Evolutionary conservation across 2,113 vertebrate genomes (phyloP), one percentile per base, ranked within the genome.

Genomic region (Lontra canadensis): DNA sequence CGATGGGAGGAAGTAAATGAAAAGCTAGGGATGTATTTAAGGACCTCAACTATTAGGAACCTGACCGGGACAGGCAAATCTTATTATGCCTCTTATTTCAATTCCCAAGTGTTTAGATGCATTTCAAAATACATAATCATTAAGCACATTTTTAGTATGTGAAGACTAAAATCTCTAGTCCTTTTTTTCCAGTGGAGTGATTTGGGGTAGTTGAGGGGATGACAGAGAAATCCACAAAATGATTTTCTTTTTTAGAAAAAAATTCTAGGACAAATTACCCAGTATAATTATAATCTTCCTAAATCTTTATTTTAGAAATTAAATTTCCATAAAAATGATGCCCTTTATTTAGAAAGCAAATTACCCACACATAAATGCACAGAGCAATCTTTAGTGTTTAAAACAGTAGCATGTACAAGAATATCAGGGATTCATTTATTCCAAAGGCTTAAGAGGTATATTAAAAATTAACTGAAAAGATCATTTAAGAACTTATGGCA

Each of bases 391-490:
- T 81, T 80, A 85, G 34, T 74, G 31, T 26, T 89, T 85, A 74
- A 90, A 85, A 93, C 34, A 89, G 18, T 20, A 78, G 52, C 17
- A 88, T 78, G 15, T 42, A 67, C 42, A 59, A 93, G 59, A 95
- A 65, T 73, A 79, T 15, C 42, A 88, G 39, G 29, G 29, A 81
- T 69, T 89, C 73, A 69, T 69, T 81, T 90, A 61, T 71, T 65
- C 31, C 42, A 79, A 92, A 71, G 21, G 21, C 42, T 89, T 76
- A 76, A 59, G 29, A 89, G 47, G 47, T 23, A 36, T n/a, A 95
- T 49, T 92, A 89, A 97, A 88, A 92, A 80, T 89, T 65, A 74
- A 73, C 21, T 89, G 84, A 65, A 82, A 34, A 79, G 39, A 44
- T 71, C 34, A 86, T 4, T 74, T 26, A 73, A 76, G 21, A 90